Evolutionary conservation across 2,888 invertebrate species (phyloP).

Genomic region (Daptonema setosum): DNA sequence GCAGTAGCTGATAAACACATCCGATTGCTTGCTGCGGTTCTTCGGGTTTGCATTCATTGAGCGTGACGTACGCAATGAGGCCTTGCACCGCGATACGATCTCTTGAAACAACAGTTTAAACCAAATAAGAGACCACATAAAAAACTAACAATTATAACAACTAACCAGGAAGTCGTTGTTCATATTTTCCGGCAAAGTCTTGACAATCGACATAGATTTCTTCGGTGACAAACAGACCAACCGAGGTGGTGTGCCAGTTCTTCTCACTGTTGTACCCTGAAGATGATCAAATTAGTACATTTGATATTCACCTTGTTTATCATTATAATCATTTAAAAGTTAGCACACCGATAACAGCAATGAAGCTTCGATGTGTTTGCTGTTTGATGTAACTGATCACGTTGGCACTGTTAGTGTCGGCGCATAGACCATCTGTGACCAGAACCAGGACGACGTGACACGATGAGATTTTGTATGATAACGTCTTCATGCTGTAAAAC

Average conservation of each 20-base stretch:
- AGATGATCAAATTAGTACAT: background rate
- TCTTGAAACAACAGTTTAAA: no score
- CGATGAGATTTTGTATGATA: background rate
- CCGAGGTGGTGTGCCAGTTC: background rate
- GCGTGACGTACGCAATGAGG: background rate
- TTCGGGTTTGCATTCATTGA: background rate
- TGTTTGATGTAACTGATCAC: background rate
- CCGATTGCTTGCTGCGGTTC: background rate
- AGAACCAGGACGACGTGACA: background rate
- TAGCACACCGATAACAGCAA: background rate
- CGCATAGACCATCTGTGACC: background rate
- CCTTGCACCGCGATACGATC: background rate
- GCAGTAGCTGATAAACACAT: constrained; percentile 25
- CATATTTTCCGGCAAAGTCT: background rate
- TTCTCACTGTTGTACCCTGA: background rate
- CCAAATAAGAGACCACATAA: no score
- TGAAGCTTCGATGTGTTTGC: background rate
- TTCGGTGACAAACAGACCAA: background rate
- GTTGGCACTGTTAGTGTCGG: background rate
- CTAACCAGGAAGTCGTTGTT: background rate
- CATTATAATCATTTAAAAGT: background rate
- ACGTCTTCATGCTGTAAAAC: no score
- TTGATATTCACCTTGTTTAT: background rate
- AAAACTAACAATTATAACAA: no score
- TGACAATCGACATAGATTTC: background rate